Base-by-base conservation (phyloP, 2,797 vertebrate species). In the Anabas testudineus region DNA sequence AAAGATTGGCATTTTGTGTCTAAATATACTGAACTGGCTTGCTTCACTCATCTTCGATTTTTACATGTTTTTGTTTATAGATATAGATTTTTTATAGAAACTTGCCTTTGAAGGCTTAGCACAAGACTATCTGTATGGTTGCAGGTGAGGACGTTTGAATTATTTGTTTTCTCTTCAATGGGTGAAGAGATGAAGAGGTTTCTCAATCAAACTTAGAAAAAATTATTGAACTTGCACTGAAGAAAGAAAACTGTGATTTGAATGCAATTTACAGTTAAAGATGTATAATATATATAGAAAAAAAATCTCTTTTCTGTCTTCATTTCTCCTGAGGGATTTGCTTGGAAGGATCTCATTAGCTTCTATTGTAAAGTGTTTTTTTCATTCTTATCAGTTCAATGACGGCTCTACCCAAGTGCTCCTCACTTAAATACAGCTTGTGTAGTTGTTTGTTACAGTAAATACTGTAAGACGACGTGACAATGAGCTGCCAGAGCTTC, bases 1-100 rank as follows among this genome's bases (percentile, higher is more conserved):
- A 80, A 86, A 88, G 49, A 80, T 69, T 81, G 53, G 37, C 6
- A 32, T 80, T 89, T 89, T 90, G 78, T 87, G 82, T 87, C 74
- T 78, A 80, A 82, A 71, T 80, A 71, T 24, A 36, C 42, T 62
- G 42, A 80, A 61, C 68, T 22, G 10, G 53, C 66, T 78, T 4
- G 0, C 48, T 79, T 85, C 70, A 36, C 52, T 73, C 39, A 34
- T 76, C 41, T 34, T 74, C 19, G 0, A 39, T 71, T 71, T 83
- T 54, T 24, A 34, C 22, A 19, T 76, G 66, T 81, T 87, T 85
- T 83, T 84, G 66, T 88, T 90, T 79, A 67, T 62, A 57, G 7
- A 41, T 18, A 42, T 7, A n/a, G 24, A 74, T 76, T 74, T 42
- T 85, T 78, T 55, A 56, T 56, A 15, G 45, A 73, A 70, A 73